Evolutionary conservation across 2,888 invertebrate species (phyloP), one percentile per base, ranked within the genome.

Genomic region (Napeogenes sylphis): DNA sequence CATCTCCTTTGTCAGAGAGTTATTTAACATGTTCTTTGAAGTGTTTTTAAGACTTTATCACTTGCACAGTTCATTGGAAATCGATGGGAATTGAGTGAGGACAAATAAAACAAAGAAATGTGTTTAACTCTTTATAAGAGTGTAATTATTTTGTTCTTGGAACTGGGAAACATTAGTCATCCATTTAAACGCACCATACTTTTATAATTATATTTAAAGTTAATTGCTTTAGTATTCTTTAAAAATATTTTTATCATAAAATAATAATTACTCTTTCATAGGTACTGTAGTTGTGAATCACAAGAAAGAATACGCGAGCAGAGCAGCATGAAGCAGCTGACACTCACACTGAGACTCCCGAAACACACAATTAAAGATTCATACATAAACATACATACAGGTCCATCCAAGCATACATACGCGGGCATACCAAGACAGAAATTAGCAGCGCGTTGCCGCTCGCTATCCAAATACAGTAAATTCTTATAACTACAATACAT

Each of bases 131-230:
- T 86, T 75, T 80, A 30, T 30, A 71, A 86, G 85, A 86, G 85
- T 84, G 75, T 81, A 66, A 65, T 83, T 75, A 73, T 70, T 78
- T 83, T 76, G 85, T 85, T 86, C 85, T 85, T 85, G 75, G 85
- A 85, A 86, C 85, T 78, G 74, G 74, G 77, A 77, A 78, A 75
- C 78, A 81, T 78, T 77, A 80, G 72, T 73, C 71, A 70, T 66
- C 60, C 59, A 68, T 68, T 71, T 74, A 71, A 71, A 69, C 74
- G 75, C 74, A 75, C 76, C 71, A 70, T 69, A 62, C 62, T 65
- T 63, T 66, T 70, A 70, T 64, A 65, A 63, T 64, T 64, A 66
- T 62, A 69, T 68, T 64, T 68, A 71, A 64, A 68, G 66, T 69
- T 71, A 67, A 68, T 68, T 60, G 63, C 56, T 73, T 70, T 71